These are phyloP conservation scores for Mythimna ferrago DNA, from an alignment of 2,888 invertebrate genomes.

Conservation along the genomic window DNA sequence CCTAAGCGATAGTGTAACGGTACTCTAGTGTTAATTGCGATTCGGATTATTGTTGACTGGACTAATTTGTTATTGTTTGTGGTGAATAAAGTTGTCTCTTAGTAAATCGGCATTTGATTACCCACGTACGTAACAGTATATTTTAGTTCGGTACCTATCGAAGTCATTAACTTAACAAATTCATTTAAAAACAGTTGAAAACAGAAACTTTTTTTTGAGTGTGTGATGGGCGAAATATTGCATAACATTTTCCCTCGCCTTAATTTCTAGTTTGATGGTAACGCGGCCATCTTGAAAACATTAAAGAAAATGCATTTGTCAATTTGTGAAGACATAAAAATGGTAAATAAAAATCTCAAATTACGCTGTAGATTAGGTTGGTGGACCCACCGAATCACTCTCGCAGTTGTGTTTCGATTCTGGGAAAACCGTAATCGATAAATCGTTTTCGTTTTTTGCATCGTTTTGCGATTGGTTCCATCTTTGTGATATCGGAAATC, in stretches of 20 bases:
- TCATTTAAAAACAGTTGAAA: no score
- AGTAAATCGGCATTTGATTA: no score
- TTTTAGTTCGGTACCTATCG: no score
- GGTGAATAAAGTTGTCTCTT: no score
- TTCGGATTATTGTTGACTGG: no score
- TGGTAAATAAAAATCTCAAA: conserved; percentile 9
- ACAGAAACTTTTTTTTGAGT: no score
- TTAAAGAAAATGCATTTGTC: conserved; percentile 33
- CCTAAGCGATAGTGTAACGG: no score
- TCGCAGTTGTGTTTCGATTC: conserved; percentile 8
- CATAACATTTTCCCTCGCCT: neutral
- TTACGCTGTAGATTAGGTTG: conserved; percentile 21
- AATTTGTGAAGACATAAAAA: conserved; percentile 29
- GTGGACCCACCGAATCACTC: neutral
- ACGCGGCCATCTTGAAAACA: neutral
- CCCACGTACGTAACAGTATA: no score
- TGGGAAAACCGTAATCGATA: conserved; percentile 10
- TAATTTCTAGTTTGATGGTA: neutral
- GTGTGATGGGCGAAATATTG: neutral
- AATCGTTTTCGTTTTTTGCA: conserved; percentile 8
- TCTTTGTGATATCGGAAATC: neutral
- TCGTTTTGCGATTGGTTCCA: neutral
- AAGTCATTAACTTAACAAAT: no score
- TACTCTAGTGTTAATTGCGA: no score
- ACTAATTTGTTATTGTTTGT: no score